Evolutionary conservation across 2,797 vertebrate species (phyloP).

Genomic region (Paedocypris micromegethes): DNA sequence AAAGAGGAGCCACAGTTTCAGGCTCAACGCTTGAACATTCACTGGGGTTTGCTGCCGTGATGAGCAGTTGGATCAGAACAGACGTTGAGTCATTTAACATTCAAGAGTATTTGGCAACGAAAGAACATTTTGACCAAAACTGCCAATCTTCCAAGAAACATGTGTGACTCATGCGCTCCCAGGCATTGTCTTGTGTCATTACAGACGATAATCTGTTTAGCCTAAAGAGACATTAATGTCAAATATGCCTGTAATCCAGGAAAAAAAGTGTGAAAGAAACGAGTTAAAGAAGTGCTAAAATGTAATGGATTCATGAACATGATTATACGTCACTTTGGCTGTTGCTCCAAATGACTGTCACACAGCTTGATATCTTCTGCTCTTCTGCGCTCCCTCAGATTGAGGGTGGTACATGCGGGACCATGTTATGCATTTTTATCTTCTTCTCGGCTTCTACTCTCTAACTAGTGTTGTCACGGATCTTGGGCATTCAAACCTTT

Average conservation of each 20-base stretch:
- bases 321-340: slow-evolving; percentile 11
- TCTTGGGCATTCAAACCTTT: slow-evolving; percentile 65
- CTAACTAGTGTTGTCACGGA: slow-evolving; percentile 68
- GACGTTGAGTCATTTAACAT: slow-evolving; percentile 32
- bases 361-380: slow-evolving; percentile 9
- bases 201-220: slow-evolving; percentile 22
- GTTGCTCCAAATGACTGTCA: slow-evolving; percentile 20
- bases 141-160: slow-evolving; percentile 22
- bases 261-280: slow-evolving; percentile 9
- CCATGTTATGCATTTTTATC: slow-evolving; percentile 66
- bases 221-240: slow-evolving; percentile 26
- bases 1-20: slow-evolving; percentile 33
- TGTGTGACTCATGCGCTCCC: slow-evolving; percentile 42
- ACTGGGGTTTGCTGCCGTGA: slow-evolving; percentile 43
- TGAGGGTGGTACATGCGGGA: slow-evolving; percentile 41
- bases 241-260: slow-evolving; percentile 15
- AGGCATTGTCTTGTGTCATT: slow-evolving; percentile 19
- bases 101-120: slow-evolving; percentile 47
- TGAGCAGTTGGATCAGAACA: slow-evolving; percentile 13
- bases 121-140: slow-evolving; percentile 11
- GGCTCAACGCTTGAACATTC: slow-evolving; percentile 47
- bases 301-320: slow-evolving; percentile 1
- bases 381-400: slow-evolving; percentile 11
- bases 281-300: slow-evolving; percentile 7
- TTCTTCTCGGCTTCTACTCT: slow-evolving; percentile 52